Conservation (phyloP, 2,888 invertebrate genomes). For the Omphaloscelis lunosa region DNA sequence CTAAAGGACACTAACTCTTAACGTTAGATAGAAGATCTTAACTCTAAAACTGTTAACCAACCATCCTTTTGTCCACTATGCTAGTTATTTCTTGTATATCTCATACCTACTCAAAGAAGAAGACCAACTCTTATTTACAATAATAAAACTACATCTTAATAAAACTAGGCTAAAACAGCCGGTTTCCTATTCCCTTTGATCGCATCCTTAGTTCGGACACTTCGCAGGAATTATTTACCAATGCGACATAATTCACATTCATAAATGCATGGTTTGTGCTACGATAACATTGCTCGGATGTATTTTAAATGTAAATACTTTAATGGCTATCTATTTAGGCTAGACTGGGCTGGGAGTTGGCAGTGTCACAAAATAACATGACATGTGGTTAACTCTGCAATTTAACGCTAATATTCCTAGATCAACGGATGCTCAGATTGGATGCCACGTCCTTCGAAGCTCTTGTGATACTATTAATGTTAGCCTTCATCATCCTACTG, state of each 20-base stretch:
- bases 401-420: background rate
- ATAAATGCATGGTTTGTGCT: conserved; percentile 34
- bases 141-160: background rate
- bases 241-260: conserved; percentile 17
- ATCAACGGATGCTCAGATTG: background rate
- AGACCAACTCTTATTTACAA: background rate
- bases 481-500: too few relatives aligned
- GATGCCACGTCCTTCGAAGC: background rate
- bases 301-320: conserved; percentile 38
- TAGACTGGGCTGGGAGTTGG: background rate
- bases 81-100: background rate
- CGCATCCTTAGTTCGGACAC: background rate
- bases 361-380: background rate
- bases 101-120: background rate
- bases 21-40: too few relatives aligned
- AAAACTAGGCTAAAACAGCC: conserved; percentile 6
- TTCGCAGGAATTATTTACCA: conserved; percentile 12
- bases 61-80: too few relatives aligned
- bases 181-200: conserved; percentile 22
- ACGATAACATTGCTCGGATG: conserved; percentile 2
- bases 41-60: too few relatives aligned
- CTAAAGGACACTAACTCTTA: too few relatives aligned
- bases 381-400: background rate
- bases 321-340: background rate
- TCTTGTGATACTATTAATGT: background rate